Evolutionary conservation across 2,888 invertebrate genomes (phyloP).

Genomic region (Aricia artaxerxes): DNA sequence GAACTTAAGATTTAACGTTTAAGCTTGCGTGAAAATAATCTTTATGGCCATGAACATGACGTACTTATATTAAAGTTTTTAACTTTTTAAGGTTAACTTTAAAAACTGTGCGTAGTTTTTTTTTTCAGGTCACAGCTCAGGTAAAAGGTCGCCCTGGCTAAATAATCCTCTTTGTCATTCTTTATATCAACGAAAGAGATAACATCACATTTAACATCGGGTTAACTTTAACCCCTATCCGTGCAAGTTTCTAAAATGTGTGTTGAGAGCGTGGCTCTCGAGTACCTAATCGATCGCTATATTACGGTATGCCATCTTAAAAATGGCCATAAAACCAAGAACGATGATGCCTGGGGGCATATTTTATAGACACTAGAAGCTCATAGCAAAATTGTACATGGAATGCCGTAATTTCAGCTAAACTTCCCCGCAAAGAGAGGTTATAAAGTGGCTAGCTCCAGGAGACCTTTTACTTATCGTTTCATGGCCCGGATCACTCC

Average conservation of each 20-base stretch:
- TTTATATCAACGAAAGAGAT: neutral
- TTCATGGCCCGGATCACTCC: slow-evolving; percentile 43
- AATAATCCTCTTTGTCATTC: no score
- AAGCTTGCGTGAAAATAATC: neutral
- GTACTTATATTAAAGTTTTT: neutral
- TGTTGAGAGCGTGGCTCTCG: neutral
- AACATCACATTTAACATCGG: neutral
- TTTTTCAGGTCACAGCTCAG: no score
- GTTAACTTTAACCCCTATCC: neutral
- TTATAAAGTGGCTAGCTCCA: slow-evolving; percentile 42
- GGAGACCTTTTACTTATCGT: slow-evolving; percentile 55
- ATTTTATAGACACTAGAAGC: slow-evolving; percentile 58
- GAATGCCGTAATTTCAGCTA: slow-evolving; percentile 73
- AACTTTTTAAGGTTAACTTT: no score
- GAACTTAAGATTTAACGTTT: neutral
- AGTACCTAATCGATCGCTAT: neutral
- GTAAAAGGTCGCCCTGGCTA: no score
- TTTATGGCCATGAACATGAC: neutral
- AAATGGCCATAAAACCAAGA: slow-evolving; percentile 13
- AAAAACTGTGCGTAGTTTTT: no score
- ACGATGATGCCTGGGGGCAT: slow-evolving; percentile 12
- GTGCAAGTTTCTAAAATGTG: neutral
- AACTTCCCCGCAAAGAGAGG: slow-evolving; percentile 43
- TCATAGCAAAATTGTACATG: slow-evolving; percentile 73
- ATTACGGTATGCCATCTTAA: neutral